Base-by-base conservation (phyloP, 2,113 vertebrate species). In the Holacanthus passer region DNA sequence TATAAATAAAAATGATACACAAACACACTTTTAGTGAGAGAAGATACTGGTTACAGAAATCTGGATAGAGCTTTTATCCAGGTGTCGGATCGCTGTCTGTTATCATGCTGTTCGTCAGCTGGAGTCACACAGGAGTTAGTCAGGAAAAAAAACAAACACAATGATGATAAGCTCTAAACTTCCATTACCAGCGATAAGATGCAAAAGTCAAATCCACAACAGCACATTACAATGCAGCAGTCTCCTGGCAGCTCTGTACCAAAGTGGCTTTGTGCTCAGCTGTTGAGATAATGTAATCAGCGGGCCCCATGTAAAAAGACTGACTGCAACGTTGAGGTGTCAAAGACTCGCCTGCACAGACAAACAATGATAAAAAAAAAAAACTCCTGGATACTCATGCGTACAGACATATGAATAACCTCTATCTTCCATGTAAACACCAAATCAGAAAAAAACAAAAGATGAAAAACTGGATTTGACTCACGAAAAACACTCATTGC, bases 121-220 rank as follows among this genome's bases (percentile, higher is more conserved):
- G 7, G 39, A 66, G 24, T 73, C 77, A 8, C 43, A 62, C n/a
- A 29, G 50, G 63, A 63, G 58, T 64, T 60, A n/a, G 73, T 70
- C 73, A 41, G 59, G 39, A 67, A 74, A 80, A 41, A 74, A 81
- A 81, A 67, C 43, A 78, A 77, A 86, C 63, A 70, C 50, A 56
- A 63, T 58, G 73, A 66, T 9, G 69, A 74, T 70, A 81, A 86
- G 72, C 77, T 79, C 65, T 52, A 63, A 79, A 82, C 52, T 76
- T 72, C 66, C 29, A n/a, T 75, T 58, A 35, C 69, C 50, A 5
- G 60, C 7, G 53, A 85, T 85, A 79, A 71, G 59, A 74, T 58
- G 43, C 32, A 65, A 59, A 79, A 80, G 76, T 60, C 24, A 59
- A 66, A 78, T 56, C 24, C 48, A 50, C 29, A 39, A 27, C 41